phyloP scores from a whole-genome alignment of 1,140 invertebrate species.

The Pogonognathellus flavescens region DNA sequence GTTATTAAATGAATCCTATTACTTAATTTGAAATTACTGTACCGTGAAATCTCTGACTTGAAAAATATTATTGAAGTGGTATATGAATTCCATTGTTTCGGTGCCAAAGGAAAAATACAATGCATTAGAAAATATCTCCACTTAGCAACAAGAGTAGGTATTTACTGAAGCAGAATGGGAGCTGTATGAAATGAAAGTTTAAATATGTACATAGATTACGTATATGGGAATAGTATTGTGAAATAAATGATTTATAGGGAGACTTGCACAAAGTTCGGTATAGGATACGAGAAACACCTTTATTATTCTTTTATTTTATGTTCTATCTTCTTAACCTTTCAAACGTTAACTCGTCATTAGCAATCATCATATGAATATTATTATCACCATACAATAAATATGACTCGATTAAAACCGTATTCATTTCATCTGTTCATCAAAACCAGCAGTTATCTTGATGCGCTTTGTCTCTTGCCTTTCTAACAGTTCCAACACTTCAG shows the following conservation, averaged over 20 bases:
- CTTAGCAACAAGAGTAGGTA: too few relatives aligned
- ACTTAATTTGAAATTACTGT: too few relatives aligned
- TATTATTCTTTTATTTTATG: slow-evolving; percentile 24
- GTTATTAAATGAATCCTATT: too few relatives aligned
- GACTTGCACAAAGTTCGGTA: background rate
- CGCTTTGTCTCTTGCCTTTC: slow-evolving; percentile 22
- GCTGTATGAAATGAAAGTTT: too few relatives aligned
- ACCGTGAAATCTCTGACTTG: background rate
- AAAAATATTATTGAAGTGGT: background rate
- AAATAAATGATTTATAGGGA: too few relatives aligned
- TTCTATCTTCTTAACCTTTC: slow-evolving; percentile 42
- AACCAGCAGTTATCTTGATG: slow-evolving; percentile 38
- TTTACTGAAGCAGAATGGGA: too few relatives aligned
- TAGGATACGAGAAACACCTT: slow-evolving; percentile 38
- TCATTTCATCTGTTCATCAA: slow-evolving; percentile 42
- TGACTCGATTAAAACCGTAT: slow-evolving; percentile 43
- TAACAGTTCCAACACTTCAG: background rate
- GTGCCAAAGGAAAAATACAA: background rate
- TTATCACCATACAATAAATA: slow-evolving; percentile 49
- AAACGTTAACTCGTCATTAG: slow-evolving; percentile 36
- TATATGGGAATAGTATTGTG: too few relatives aligned
- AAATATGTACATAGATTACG: too few relatives aligned
- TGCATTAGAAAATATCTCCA: too few relatives aligned
- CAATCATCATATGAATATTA: slow-evolving; percentile 47
- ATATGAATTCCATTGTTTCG: background rate